phyloP scores from a whole-genome alignment of 2,797 vertebrate genomes.

The Acestrorhynchus altus region DNA sequence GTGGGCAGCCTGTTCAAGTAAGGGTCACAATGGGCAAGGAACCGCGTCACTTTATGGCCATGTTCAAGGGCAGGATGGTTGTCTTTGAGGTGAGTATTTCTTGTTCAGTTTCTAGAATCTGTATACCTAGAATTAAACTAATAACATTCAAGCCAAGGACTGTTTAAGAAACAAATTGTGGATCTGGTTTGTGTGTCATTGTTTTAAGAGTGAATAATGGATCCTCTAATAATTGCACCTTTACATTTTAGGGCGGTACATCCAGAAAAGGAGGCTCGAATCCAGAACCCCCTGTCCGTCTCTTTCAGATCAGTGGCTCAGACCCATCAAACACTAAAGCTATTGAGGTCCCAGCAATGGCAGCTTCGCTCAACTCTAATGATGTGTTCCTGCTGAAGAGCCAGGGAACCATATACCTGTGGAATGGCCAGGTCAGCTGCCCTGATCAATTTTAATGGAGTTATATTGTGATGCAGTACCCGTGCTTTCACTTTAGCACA shows the following conservation, averaged over 20 bases:
- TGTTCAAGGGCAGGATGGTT: constrained; percentile 90
- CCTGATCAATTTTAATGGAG: too few relatives aligned
- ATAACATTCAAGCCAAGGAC: too few relatives aligned
- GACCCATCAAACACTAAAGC: constrained; percentile 85
- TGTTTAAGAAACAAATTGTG: too few relatives aligned
- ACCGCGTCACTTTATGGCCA: constrained; percentile 89
- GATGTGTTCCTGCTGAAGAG: constrained; percentile 88
- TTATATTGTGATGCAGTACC: too few relatives aligned
- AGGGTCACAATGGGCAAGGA: constrained; percentile 90
- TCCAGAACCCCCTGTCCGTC: constrained; percentile 80
- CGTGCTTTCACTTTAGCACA: too few relatives aligned
- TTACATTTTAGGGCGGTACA: constrained; percentile 83
- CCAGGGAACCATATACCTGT: constrained; percentile 79
- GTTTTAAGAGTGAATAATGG: neutral
- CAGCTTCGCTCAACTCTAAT: constrained; percentile 87
- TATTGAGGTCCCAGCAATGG: constrained; percentile 82
- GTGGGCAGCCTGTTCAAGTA: constrained; percentile 83
- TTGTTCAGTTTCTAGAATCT: too few relatives aligned
- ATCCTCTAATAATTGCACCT: neutral
- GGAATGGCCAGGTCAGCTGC: constrained; percentile 89
- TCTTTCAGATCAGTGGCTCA: constrained; percentile 86
- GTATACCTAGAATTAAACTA: too few relatives aligned
- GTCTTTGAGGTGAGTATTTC: constrained; percentile 85
- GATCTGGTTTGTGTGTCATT: neutral
- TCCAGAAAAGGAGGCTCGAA: constrained; percentile 79